Conservation (phyloP, 2,888 invertebrate genomes). For the Proisotoma minuta region DNA sequence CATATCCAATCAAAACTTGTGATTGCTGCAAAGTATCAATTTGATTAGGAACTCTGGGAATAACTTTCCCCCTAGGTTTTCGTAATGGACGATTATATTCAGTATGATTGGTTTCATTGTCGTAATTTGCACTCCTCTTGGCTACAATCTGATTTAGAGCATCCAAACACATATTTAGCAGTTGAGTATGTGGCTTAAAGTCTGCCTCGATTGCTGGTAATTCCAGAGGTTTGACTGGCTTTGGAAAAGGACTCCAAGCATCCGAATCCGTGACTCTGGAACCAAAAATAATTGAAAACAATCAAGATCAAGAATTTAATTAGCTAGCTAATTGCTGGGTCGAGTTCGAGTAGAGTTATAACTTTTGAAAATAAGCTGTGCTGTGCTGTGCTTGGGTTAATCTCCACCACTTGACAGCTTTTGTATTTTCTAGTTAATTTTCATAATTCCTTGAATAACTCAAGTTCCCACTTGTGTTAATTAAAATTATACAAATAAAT, state of each 20-base stretch:
- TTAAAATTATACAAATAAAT: neutral
- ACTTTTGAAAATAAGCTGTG: too few species aligned
- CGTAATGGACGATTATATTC: neutral
- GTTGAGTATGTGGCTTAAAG: slow-evolving; percentile 6
- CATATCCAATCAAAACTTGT: slow-evolving; percentile 11
- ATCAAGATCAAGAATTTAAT: slow-evolving; percentile 2
- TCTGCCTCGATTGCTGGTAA: neutral
- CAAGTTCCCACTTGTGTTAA: too few species aligned
- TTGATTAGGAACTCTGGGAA: neutral
- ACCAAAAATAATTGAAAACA: slow-evolving; percentile 4
- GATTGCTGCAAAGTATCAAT: too few species aligned
- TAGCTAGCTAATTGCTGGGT: neutral
- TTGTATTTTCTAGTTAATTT: too few species aligned
- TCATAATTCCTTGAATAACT: too few species aligned
- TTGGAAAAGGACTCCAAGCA: neutral
- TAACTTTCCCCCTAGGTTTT: neutral
- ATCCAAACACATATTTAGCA: slow-evolving; percentile 20
- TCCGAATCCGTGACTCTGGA: neutral
- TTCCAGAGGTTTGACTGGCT: neutral
- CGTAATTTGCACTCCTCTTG: neutral
- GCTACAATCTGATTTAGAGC: slow-evolving; percentile 11
- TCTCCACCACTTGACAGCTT: too few species aligned
- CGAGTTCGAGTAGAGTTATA: too few species aligned
- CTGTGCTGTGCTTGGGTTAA: too few species aligned
- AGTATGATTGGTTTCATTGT: neutral